Conservation (phyloP, 2,113 vertebrate genomes). For the Hippocampus abdominalis region DNA sequence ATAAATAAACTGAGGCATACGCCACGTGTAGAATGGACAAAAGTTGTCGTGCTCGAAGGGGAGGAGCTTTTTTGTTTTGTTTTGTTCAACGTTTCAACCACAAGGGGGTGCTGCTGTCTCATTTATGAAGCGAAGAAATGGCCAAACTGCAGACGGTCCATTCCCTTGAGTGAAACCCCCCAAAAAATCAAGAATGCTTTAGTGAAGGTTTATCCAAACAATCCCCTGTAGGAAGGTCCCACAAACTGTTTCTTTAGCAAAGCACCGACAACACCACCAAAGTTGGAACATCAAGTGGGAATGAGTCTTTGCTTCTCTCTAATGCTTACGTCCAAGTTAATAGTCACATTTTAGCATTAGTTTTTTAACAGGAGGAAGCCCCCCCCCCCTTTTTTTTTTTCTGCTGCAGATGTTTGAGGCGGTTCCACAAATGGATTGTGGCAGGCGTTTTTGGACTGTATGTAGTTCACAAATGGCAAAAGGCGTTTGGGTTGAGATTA, state of each 20-base stretch:
- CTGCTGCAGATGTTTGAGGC: slow-evolving; percentile 46
- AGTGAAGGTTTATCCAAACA: not conserved
- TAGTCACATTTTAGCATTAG: not conserved
- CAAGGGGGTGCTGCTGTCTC: slow-evolving; percentile 70
- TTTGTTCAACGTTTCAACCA: slow-evolving; percentile 51
- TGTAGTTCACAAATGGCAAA: slow-evolving; percentile 37
- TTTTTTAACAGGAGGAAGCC: slow-evolving; percentile 16
- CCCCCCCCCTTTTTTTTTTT: not conserved
- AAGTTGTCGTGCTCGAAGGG: no score
- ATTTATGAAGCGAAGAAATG: slow-evolving; percentile 36
- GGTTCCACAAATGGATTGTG: slow-evolving; percentile 26
- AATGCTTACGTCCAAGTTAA: not conserved
- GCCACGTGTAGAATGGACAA: no score
- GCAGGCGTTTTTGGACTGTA: slow-evolving; percentile 36
- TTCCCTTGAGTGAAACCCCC: not conserved
- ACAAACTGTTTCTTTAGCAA: not conserved
- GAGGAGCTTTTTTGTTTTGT: not conserved
- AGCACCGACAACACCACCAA: not conserved
- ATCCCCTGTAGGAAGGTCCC: not conserved
- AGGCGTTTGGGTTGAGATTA: slow-evolving; percentile 26
- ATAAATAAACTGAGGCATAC: no score
- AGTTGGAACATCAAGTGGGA: not conserved
- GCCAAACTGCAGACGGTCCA: not conserved
- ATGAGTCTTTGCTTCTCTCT: not conserved
- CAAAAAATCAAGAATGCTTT: not conserved